Evolutionary conservation across 2,113 vertebrate species (phyloP), one percentile per base, ranked within the genome.

Genomic region (Cheilinus undulatus): DNA sequence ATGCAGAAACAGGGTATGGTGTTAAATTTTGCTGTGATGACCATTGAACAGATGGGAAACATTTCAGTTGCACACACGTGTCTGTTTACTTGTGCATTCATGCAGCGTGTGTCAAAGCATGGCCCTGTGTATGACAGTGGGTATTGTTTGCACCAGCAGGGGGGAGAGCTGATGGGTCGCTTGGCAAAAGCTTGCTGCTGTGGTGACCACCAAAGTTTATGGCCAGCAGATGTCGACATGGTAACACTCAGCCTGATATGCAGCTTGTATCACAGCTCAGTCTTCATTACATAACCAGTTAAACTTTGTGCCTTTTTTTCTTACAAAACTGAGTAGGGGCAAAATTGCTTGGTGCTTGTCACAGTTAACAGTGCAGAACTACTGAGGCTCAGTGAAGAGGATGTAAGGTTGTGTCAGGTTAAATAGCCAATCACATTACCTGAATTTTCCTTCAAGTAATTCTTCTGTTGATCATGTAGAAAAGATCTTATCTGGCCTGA

Each of bases 141-240:
- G 59, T 14, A 7, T 24, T 26, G 22, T 78, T 53, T 28, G 8
- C 48, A 54, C 58, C 84, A 73, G 70, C 63, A 85, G 73, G 68
- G 48, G 73, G 65, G 45, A 12, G 7, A 22, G 24, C 20, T 62
- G 43, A 58, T 27, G 26, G 20, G 27, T 66, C 53, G 17, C 75
- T 24, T 56, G 9, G 23, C 56, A 28, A 28, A 60, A 20, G 28
- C 46, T 36, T 17, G 56, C 42, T 34, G 27, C 14, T 49, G 58
- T 43, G 28, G 2, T 48, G 8, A 52, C 51, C 63, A 46, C 7
- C 42, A 20, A 27, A 2, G 5, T 8, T 1, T 24, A n/a, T 42
- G 9, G 38, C 73, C 85, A 78, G 61, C 61, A 86, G 84, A 77
- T 76, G 85, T 52, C 72, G 40, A 45, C 67, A 69, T 63, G 15